Conservation (phyloP, 2,113 vertebrate genomes). For the Oryzias javanicus region DNA sequence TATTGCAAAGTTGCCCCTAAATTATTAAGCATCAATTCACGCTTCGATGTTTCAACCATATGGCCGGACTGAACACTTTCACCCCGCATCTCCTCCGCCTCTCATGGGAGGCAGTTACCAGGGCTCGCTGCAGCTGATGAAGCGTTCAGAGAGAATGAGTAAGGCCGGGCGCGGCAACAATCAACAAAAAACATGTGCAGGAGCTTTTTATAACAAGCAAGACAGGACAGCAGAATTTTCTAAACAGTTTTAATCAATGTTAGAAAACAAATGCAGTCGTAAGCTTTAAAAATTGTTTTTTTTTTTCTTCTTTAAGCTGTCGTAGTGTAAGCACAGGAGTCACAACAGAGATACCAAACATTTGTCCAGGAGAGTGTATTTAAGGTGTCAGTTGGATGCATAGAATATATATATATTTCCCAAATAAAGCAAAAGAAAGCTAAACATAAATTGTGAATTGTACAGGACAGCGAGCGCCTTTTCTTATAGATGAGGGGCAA, state of each 20-base stretch:
- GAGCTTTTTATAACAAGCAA: background rate
- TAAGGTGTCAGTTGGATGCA: slow-evolving; percentile 41
- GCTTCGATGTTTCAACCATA: slow-evolving; percentile 6
- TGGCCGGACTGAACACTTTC: background rate
- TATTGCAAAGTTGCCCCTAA: slow-evolving; percentile 19
- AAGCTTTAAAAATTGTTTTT: slow-evolving; percentile 32
- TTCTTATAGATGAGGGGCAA: background rate
- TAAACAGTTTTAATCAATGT: slow-evolving; percentile 59
- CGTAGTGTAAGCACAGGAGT: slow-evolving; percentile 30
- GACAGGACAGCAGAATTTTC: background rate
- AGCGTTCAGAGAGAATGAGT: slow-evolving; percentile 11
- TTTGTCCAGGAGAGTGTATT: slow-evolving; percentile 7
- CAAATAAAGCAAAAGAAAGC: slow-evolving; percentile 5
- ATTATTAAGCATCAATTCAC: slow-evolving; percentile 36
- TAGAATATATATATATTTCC: slow-evolving; percentile 3
- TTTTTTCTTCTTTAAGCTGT: slow-evolving; percentile 1
- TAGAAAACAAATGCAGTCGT: slow-evolving; percentile 52
- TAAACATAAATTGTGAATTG: slow-evolving; percentile 2
- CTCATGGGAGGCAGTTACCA: slow-evolving; percentile 8
- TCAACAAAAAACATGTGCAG: slow-evolving; percentile 2
- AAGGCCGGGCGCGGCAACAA: slow-evolving; percentile 3
- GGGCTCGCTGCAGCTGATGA: slow-evolving; percentile 1
- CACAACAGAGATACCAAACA: slow-evolving; percentile 3
- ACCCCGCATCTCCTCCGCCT: background rate
- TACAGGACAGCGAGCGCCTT: background rate